phyloP scores from a whole-genome alignment of 1,140 invertebrate species.

The Tetragnatha versicolor region DNA sequence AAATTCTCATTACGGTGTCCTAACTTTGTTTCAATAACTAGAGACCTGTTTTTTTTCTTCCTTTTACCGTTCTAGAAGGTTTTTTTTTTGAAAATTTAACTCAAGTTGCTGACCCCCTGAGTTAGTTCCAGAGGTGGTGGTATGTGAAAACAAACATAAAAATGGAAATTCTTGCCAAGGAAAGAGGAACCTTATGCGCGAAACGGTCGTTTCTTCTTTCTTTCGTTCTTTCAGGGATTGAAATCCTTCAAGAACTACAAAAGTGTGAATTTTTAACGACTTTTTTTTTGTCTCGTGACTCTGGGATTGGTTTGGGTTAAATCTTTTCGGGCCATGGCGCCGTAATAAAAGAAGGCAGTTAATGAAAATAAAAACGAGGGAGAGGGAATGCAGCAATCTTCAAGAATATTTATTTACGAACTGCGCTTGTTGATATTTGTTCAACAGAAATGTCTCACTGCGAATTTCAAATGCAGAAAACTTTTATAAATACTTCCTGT shows the following conservation, averaged over 20 bases:
- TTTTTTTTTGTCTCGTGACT: background rate
- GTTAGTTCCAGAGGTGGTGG: background rate
- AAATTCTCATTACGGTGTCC: constrained; percentile 25
- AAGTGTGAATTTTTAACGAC: constrained; percentile 34
- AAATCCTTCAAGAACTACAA: constrained; percentile 14
- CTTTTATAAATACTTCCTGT: too few relatives aligned
- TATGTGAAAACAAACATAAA: constrained; percentile 1
- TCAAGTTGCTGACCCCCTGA: constrained; percentile 9
- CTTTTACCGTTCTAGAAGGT: background rate
- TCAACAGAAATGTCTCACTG: too few relatives aligned
- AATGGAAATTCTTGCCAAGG: constrained; percentile 7
- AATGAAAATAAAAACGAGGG: too few relatives aligned
- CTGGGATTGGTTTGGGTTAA: background rate
- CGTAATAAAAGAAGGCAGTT: too few relatives aligned
- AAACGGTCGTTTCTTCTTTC: background rate
- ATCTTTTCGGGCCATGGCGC: too few relatives aligned
- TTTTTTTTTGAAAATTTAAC: background rate
- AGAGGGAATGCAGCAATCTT: too few relatives aligned
- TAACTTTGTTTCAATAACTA: constrained; percentile 40
- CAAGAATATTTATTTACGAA: constrained; percentile 4
- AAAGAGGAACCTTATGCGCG: background rate
- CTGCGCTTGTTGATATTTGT: constrained; percentile 5
- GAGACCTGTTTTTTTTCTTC: constrained; percentile 13
- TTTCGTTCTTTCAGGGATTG: background rate
- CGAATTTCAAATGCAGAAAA: too few relatives aligned